Percentiles rank a stretch among this genome's conserved stretches.
These are phyloP conservation scores for Cinclus cinclus DNA, from an alignment of 2,113 vertebrate species.

Conservation along the genomic window DNA sequence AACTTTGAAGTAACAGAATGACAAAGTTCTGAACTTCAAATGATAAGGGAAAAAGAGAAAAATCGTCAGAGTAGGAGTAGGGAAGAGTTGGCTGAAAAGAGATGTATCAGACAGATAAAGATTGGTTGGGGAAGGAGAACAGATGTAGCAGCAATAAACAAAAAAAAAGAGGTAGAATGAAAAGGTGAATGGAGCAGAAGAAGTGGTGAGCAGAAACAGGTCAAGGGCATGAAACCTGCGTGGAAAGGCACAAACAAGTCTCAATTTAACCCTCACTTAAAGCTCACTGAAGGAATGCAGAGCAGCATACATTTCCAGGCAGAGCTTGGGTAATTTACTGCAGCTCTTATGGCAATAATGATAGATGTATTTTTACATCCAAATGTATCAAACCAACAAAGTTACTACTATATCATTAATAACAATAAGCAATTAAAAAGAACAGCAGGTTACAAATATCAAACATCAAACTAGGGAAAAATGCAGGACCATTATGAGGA, in stretches of 20 bases:
- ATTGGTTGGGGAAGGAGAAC: neutral
- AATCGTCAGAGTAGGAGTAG: neutral
- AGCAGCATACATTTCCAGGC: conserved; percentile 53
- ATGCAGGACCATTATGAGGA: conserved; percentile 23
- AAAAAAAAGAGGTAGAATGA: neutral
- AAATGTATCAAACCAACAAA: conserved; percentile 66
- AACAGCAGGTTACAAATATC: conserved; percentile 69
- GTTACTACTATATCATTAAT: conserved; percentile 71
- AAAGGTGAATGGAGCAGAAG: neutral
- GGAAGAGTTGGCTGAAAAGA: neutral
- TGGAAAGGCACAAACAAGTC: neutral
- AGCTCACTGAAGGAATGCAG: conserved; percentile 55
- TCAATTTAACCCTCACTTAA: conserved; percentile 39
- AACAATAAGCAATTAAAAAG: conserved; percentile 78
- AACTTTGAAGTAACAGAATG: neutral
- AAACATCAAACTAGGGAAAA: conserved; percentile 65
- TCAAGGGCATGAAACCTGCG: neutral
- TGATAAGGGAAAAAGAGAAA: neutral
- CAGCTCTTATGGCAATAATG: conserved; percentile 64
- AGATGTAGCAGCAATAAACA: neutral
- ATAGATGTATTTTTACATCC: conserved; percentile 69
- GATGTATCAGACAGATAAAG: neutral
- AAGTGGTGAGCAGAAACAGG: neutral
- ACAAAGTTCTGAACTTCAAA: neutral
- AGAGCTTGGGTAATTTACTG: conserved; percentile 53